Evolutionary conservation across 2,797 vertebrate species (phyloP).

Genomic region (Xiphorhynchus erythropygius): DNA sequence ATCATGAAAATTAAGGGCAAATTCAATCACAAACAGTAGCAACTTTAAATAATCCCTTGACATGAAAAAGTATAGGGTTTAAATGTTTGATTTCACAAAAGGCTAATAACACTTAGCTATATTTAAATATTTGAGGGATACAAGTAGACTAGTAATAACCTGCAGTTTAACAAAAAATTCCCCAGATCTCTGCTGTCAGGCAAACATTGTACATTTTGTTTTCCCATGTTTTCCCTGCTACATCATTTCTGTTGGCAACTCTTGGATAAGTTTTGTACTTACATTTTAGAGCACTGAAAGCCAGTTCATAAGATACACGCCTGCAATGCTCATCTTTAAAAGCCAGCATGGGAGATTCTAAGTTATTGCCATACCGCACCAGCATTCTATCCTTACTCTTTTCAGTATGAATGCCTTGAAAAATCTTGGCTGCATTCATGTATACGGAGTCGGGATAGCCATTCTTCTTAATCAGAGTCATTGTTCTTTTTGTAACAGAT

Average conservation of each 20-base stretch:
- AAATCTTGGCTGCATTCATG: slow-evolving; percentile 84
- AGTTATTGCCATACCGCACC: slow-evolving; percentile 78
- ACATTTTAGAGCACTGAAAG: slow-evolving; percentile 91
- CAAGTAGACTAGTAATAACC: neutral
- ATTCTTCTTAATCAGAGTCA: slow-evolving; percentile 22
- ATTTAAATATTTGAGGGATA: neutral
- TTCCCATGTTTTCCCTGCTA: neutral
- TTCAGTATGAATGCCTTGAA: slow-evolving; percentile 80
- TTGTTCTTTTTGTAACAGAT: neutral
- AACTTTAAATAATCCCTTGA: neutral
- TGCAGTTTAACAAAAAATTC: neutral
- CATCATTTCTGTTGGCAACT: neutral
- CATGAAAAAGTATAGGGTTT: neutral
- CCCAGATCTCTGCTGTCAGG: neutral
- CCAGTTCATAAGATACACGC: slow-evolving; percentile 81
- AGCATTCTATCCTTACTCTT: slow-evolving; percentile 73
- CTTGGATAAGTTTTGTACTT: slow-evolving; percentile 70
- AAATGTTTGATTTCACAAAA: neutral
- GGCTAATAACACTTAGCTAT: neutral
- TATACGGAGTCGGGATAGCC: slow-evolving; percentile 81
- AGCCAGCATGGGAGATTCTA: neutral
- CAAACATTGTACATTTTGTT: neutral
- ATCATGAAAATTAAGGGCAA: neutral
- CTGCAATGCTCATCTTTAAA: slow-evolving; percentile 74
- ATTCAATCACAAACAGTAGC: neutral